phyloP scores from a whole-genome alignment of 1,140 invertebrate genomes.

The Cherax quadricarinatus region DNA sequence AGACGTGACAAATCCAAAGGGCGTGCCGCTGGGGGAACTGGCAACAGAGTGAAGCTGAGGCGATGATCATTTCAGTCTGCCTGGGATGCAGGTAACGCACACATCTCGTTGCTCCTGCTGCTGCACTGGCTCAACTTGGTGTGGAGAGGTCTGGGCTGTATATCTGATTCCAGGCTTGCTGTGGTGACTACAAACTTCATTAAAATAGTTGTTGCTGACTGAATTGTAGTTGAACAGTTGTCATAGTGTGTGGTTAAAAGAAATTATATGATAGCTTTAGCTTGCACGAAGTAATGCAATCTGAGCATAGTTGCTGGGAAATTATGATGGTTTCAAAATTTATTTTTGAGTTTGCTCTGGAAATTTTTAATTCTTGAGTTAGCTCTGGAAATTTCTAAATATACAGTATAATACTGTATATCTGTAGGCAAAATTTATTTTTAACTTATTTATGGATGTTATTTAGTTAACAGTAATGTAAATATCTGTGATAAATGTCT shows the following conservation, averaged over 20 bases:
- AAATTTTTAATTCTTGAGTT: not conserved
- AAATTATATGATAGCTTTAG: not conserved
- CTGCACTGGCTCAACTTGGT: conserved; percentile 39
- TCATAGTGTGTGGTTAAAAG: not conserved
- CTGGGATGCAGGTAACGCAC: conserved; percentile 63
- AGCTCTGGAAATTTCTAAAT: not conserved
- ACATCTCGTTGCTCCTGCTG: conserved; percentile 45
- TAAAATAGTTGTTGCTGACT: not conserved
- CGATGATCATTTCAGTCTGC: conserved; percentile 36
- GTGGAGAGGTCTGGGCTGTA: conserved; percentile 7
- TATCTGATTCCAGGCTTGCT: conserved; percentile 2
- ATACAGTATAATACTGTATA: too few species aligned
- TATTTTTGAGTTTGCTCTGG: not conserved
- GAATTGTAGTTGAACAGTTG: not conserved
- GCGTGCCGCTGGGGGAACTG: conserved; percentile 31
- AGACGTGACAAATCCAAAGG: conserved; percentile 56
- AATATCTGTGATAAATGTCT: conserved; percentile 36
- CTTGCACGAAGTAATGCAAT: not conserved
- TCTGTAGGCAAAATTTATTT: too few species aligned
- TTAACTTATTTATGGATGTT: too few species aligned
- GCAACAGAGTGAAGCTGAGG: conserved; percentile 50
- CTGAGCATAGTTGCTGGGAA: not conserved
- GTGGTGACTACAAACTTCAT: not conserved
- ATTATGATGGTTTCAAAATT: not conserved
- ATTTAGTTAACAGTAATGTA: not conserved